Evolutionary conservation across 2,888 invertebrate genomes (phyloP), one percentile per base, ranked within the genome.

Genomic region (Drosophila flavopinicola): DNA sequence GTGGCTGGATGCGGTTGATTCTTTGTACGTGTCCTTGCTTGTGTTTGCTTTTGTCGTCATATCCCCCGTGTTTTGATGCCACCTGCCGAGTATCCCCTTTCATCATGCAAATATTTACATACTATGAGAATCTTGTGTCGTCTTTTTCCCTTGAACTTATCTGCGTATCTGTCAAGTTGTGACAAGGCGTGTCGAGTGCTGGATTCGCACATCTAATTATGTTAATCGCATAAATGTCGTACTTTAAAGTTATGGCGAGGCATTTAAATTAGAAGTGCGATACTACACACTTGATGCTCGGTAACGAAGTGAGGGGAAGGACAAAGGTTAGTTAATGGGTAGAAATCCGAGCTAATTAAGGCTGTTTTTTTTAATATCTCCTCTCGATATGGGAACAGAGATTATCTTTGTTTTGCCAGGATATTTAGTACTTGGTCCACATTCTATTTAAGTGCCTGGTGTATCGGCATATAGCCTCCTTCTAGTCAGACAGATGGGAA

Each of bases 71-170:
- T 30, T 41, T 15, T 29, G 39, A 32, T 30, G 27, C 23, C 60
- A 38, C 66, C 51, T 41, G 29, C 41, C 37, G 25, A 1, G 20
- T 17, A 1, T 30, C 13, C 20, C 44, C 25, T 52, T 44, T 61
- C 38, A 56, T 20, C 44, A 42, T 39, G 57, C 64, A 82, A 71
- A 85, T 78, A 78, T 82, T 78, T 78, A 60, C 61, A 38, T 56
- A 69, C 52, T 65, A 52, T 67, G 57, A 4, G 47, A 58, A 58
- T 65, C 44, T 54, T 23, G 49, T 17, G 3, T 10, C 44, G n/a
- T 32, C 15, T 30, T n/a, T n/a, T 30, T 13, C 27, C 27, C 45
- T 10, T 25, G 24, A 9, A 15, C 27, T 30, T 25, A 15, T 32
- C 24, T 32, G 32, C n/a, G 41, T 32, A 49, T 47, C 53, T 53